These are phyloP conservation scores for Salticus scenicus DNA, from an alignment of 2,888 invertebrate species.

Conservation along the genomic window DNA sequence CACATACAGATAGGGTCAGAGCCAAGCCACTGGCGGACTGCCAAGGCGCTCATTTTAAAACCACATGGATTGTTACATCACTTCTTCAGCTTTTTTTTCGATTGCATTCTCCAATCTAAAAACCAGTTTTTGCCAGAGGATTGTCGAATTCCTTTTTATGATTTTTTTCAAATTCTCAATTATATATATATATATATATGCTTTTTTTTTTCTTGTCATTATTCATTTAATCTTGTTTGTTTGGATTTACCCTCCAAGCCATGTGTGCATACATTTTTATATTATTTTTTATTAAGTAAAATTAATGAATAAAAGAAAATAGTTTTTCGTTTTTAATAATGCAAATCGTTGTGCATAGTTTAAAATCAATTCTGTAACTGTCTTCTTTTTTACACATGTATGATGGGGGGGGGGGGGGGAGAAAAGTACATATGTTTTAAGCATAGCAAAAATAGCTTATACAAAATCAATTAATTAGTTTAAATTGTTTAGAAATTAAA, in stretches of 20 bases:
- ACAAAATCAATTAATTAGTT: too few species aligned
- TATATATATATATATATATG: background rate
- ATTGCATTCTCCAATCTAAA: slow-evolving; percentile 46
- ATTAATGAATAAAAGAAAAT: too few species aligned
- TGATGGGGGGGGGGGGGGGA: too few species aligned
- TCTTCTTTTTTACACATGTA: too few species aligned
- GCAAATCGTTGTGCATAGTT: too few species aligned
- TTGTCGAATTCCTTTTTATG: slow-evolving; percentile 13
- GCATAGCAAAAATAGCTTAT: too few species aligned
- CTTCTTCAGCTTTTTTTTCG: slow-evolving; percentile 22
- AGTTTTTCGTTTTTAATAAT: too few species aligned
- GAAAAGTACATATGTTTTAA: too few species aligned
- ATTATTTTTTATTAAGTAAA: too few species aligned
- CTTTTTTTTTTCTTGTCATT: background rate
- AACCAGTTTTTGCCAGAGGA: slow-evolving; percentile 58
- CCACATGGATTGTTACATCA: slow-evolving; percentile 60
- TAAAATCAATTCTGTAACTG: too few species aligned
- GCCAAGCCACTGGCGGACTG: slow-evolving; percentile 54
- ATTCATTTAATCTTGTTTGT: background rate
- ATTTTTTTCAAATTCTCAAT: slow-evolving; percentile 5
- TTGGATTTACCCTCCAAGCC: background rate
- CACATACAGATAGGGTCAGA: slow-evolving; percentile 14
- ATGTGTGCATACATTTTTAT: too few species aligned
- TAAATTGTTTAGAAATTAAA: too few species aligned
- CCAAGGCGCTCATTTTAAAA: slow-evolving; percentile 67